These are phyloP conservation scores for Pyrocoelia pectoralis DNA, from an alignment of 2,888 invertebrate genomes.

Conservation along the genomic window DNA sequence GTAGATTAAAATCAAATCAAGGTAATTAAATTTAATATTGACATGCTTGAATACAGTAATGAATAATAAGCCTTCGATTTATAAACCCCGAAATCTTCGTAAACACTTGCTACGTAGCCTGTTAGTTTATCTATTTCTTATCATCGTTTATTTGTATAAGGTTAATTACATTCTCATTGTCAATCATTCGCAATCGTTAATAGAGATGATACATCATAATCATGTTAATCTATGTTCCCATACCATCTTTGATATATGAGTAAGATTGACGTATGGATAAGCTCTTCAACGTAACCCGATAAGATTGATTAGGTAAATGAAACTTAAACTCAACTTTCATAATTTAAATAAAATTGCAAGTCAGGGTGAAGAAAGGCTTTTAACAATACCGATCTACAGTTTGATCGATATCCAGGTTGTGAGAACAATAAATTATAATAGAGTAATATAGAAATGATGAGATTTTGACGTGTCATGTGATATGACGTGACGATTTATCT, in stretches of 20 bases:
- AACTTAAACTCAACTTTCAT: slow-evolving; percentile 42
- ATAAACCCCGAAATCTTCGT: no score
- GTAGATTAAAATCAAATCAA: no score
- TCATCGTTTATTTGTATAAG: no score
- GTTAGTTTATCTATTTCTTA: no score
- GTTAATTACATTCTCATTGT: background rate
- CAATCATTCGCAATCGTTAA: background rate
- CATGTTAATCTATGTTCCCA: slow-evolving; percentile 10
- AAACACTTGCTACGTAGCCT: no score
- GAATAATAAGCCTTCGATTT: no score
- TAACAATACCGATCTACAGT: slow-evolving; percentile 39
- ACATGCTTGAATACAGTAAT: no score
- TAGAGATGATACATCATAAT: background rate
- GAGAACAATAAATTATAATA: slow-evolving; percentile 55
- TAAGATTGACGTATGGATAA: slow-evolving; percentile 39
- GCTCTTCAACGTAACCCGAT: slow-evolving; percentile 46
- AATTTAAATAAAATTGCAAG: slow-evolving; percentile 43
- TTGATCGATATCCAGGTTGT: slow-evolving; percentile 43
- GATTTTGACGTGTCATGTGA: slow-evolving; percentile 48
- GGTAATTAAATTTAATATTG: no score
- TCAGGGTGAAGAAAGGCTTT: slow-evolving; percentile 42
- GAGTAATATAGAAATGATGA: slow-evolving; percentile 51
- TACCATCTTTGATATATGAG: background rate
- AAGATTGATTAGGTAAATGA: slow-evolving; percentile 53
- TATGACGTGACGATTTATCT: slow-evolving; percentile 45